Evolutionary conservation across 2,113 vertebrate species (phyloP).

Genomic region (Sula dactylatra): DNA sequence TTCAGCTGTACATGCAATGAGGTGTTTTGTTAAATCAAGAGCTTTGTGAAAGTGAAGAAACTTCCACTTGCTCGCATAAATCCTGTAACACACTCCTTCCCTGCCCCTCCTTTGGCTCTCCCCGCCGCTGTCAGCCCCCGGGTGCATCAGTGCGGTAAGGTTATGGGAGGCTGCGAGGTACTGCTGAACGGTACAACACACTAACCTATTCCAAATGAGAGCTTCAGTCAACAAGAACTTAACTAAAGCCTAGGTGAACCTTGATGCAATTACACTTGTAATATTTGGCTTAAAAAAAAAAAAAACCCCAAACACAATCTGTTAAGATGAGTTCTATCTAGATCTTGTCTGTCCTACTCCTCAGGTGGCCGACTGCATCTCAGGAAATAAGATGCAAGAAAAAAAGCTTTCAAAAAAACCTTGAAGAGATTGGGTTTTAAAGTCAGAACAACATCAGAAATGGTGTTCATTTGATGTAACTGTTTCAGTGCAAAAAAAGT

Average conservation of each 20-base stretch:
- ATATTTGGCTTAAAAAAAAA: background rate
- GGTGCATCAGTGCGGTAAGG: fast-evolving
- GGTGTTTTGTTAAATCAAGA: background rate
- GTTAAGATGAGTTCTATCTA: background rate
- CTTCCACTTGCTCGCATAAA: background rate
- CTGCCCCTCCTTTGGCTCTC: background rate
- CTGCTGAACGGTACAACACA: background rate
- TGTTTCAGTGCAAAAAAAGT: too few relatives aligned
- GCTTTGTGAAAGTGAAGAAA: background rate
- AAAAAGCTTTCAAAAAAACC: background rate
- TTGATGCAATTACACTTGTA: background rate
- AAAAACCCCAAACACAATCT: fast-evolving
- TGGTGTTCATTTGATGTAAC: fast-evolving
- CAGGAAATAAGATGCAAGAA: background rate
- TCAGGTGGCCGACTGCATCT: background rate
- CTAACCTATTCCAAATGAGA: background rate
- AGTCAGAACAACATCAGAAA: background rate
- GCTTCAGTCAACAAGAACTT: background rate
- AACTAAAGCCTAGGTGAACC: background rate
- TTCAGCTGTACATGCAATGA: fast-evolving
- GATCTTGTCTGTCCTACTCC: background rate
- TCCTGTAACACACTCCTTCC: fast-evolving
- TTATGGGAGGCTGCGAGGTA: too few relatives aligned
- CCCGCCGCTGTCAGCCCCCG: fast-evolving
- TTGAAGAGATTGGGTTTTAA: background rate